Base-by-base conservation (phyloP, 2,888 invertebrate genomes). In the Tanytarsus gracilentus region DNA sequence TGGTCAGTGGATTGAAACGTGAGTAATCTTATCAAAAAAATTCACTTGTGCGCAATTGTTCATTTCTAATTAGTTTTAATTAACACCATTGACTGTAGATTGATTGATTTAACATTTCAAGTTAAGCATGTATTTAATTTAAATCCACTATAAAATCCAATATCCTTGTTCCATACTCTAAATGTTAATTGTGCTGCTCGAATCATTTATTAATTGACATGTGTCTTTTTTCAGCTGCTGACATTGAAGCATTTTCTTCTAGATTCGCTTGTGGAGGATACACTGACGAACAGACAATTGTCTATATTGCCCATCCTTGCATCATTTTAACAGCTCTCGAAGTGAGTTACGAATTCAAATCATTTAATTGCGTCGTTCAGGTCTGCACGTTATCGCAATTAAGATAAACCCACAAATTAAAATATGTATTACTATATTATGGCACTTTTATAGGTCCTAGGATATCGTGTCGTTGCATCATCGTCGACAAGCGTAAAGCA, bases 1-100 rank as follows among this genome's bases (percentile, higher is more conserved):
- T 88, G 71, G 89, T 90, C 67, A 88, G 88, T 68, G 90, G 90
- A 72, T 77, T 90, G 69, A 88, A 88, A 84, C 85, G 86, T 86
- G 82, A 71, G 64, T 59, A 29, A 30, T 44, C 11, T n/a, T 36
- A 18, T 44, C n/a, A 27, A 40, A 27, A 29, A 30, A 9, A 48
- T 29, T 44, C 23, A 23, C 33, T n/a, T 39, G 9, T 36, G 29
- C 14, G 9, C 14, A 25, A 21, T 9, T 53, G 2, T 51, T 40
- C 16, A 6, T 49, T 25, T 23, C 3, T 33, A 16, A 36, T 23
- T 36, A 61, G 36, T 61, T 55, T 52, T 60, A 11, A 61, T 21
- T 9, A 23, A 30, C 16, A 23, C 48, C 26, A 14, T 56, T 33
- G n/a, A 27, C 51, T 62, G 8, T 18, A 21, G 25, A 9, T 50